These are phyloP conservation scores for Alentia gelatinosa DNA, from an alignment of 2,888 invertebrate species.

Conservation along the genomic window DNA sequence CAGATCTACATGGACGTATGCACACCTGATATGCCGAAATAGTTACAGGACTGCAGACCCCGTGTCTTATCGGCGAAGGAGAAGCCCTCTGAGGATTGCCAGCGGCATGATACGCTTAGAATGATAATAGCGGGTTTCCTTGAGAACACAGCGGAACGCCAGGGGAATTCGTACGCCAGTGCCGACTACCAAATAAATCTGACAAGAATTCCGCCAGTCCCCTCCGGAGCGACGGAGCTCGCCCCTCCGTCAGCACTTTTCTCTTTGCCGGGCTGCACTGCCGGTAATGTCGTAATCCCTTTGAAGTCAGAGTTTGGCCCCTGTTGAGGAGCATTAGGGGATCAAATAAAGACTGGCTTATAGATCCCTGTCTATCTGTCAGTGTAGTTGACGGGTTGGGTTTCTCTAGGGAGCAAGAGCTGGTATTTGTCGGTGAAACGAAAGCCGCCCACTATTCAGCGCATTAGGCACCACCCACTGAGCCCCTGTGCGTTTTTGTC, in stretches of 20 bases:
- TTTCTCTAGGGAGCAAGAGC: neutral
- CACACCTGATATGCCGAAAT: too few relatives aligned
- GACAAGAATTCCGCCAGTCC: too few relatives aligned
- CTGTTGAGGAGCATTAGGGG: constrained; percentile 5
- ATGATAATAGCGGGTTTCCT: too few relatives aligned
- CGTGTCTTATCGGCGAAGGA: too few relatives aligned
- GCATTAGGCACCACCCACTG: neutral
- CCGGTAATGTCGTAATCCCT: neutral
- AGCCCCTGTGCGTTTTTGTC: neutral
- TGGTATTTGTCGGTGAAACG: neutral
- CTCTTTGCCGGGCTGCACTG: neutral
- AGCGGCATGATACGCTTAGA: too few relatives aligned
- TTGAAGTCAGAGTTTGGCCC: neutral
- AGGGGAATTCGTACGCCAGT: too few relatives aligned
- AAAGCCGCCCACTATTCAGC: neutral
- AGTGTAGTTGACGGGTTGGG: neutral
- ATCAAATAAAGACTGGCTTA: neutral
- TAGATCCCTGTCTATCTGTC: constrained; percentile 3
- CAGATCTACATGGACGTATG: too few relatives aligned
- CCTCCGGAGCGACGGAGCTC: too few relatives aligned
- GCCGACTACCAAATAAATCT: too few relatives aligned
- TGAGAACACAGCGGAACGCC: too few relatives aligned
- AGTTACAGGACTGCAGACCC: too few relatives aligned
- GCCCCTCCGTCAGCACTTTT: neutral
- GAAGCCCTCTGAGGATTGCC: too few relatives aligned